phyloP scores from a whole-genome alignment of 2,113 vertebrate species.

The Mixornis gularis region DNA sequence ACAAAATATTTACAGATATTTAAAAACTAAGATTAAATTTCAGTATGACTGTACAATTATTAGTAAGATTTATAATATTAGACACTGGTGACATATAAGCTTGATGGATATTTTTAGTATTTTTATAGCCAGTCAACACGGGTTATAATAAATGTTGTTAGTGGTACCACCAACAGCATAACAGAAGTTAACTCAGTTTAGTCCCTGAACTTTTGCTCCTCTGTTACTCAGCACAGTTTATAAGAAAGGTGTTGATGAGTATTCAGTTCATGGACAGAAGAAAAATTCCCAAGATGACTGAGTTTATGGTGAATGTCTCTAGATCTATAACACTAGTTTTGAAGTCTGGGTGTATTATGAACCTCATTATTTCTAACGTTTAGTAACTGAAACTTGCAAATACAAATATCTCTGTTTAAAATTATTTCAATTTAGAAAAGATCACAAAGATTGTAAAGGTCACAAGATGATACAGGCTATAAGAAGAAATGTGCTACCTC shows the following conservation, averaged over 20 bases:
- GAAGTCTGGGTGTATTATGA: background rate
- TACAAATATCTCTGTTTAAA: background rate
- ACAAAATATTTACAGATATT: slow-evolving; percentile 52
- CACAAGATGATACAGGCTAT: background rate
- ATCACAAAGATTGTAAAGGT: background rate
- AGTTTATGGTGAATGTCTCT: background rate
- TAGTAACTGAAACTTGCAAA: background rate
- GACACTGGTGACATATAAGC: background rate
- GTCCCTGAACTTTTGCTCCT: background rate
- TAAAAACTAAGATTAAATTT: slow-evolving; percentile 1
- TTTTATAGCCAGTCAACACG: slow-evolving; percentile 1
- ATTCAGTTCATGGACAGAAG: background rate
- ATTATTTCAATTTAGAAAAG: background rate
- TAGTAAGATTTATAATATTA: background rate
- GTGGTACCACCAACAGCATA: background rate
- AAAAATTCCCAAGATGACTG: background rate
- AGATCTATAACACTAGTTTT: background rate
- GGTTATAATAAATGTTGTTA: slow-evolving; percentile 3
- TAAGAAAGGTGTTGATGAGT: background rate
- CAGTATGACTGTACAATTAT: background rate
- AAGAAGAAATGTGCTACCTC: background rate
- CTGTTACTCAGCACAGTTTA: background rate
- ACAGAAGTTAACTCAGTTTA: background rate
- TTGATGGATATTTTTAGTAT: slow-evolving; percentile 21
- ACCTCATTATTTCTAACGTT: background rate